Conservation (phyloP, 1,140 invertebrate genomes). For the Rhopalosiphum maidis region DNA sequence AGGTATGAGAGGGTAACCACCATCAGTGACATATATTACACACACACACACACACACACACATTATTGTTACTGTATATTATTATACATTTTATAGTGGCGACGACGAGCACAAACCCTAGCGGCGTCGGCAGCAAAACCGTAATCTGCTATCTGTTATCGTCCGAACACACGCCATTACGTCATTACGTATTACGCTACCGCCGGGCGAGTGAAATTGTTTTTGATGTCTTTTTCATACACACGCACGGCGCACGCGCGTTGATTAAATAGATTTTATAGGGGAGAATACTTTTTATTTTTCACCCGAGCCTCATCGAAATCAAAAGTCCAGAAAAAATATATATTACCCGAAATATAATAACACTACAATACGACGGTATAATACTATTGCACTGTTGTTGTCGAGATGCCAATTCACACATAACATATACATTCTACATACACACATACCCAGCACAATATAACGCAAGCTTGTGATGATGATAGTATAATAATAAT, state of each 20-base stretch:
- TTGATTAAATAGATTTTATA: not conserved
- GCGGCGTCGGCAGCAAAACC: not conserved
- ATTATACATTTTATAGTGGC: not conserved
- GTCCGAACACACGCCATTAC: slow-evolving; percentile 56
- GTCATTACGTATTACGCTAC: slow-evolving; percentile 35
- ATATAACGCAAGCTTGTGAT: not conserved
- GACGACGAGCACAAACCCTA: not conserved
- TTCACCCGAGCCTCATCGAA: not conserved
- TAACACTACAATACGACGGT: not conserved
- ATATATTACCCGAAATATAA: not conserved
- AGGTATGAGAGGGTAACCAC: not conserved
- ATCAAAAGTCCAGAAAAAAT: not conserved
- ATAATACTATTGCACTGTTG: not conserved
- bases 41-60: not conserved
- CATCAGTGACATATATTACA: not conserved
- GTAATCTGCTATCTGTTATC: slow-evolving; percentile 47
- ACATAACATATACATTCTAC: not conserved
- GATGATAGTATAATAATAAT: not conserved
- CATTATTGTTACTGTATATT: not conserved
- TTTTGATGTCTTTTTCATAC: slow-evolving; percentile 23
- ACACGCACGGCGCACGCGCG: not conserved
- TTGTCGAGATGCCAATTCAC: not conserved
- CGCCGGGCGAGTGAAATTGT: not conserved
- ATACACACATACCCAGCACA: not conserved
- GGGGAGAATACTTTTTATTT: not conserved